Evolutionary conservation across 2,888 invertebrate genomes (phyloP), one percentile per base, ranked within the genome.

Genomic region (Rhorus exstirpatorius): DNA sequence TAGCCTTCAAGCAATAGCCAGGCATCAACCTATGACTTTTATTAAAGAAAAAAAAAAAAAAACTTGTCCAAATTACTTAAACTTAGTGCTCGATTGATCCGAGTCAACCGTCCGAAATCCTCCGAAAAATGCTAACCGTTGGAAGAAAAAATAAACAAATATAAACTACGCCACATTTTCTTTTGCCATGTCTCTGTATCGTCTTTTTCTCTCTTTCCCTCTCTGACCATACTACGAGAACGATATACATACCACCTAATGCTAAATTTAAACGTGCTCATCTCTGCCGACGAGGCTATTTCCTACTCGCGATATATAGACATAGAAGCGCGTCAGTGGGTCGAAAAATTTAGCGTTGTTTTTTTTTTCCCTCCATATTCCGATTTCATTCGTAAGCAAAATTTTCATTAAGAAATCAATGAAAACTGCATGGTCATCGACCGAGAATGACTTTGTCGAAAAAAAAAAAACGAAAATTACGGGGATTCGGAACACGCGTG

Each of bases 241-340:
- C 21, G 21, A 17, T 38, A 55, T 70, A 44, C 65, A 51, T 58
- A 49, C 58, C 31, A n/a, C 41, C 41, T 12, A 60, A 71, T 79
- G 76, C 86, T 88, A 89, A 89, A 89, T 89, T 86, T 89, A 88
- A 86, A 84, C 68, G 61, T 26, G 71, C 58, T 84, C 82, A 80
- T 83, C 84, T 86, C 82, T 83, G 63, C 24, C 51, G 41, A 55
- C 68, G 68, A 55, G 80, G 84, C 87, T 87, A 86, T 88, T 89
- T 87, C 84, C 85, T 84, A 86, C 85, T 83, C 85, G 70, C 84
- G 83, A 88, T 85, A 46, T 41, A 83, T 83, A 84, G 67, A 58
- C 14, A 41, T 49, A 17, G 1, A 17, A 14, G 7, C 67, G 58
- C 79, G 83, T 84, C 79, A 79, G 86, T 58, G 78, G 63, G 51